Evolutionary conservation across 2,113 vertebrate species (phyloP).

Genomic region (Lanius ludovicianus): DNA sequence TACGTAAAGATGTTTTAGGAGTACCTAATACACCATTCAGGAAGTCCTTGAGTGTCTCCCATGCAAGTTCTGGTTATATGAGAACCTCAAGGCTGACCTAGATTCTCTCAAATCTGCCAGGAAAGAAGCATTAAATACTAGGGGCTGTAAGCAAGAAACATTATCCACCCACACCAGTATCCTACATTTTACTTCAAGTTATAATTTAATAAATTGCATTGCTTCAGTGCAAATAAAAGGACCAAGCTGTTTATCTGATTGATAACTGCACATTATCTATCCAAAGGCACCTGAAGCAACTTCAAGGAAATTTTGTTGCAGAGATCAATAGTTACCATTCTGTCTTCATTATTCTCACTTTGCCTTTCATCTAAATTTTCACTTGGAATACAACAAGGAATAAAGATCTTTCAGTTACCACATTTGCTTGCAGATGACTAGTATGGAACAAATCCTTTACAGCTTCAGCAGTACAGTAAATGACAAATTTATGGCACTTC

Average conservation of each 20-base stretch:
- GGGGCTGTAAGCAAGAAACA: not conserved
- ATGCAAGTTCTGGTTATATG: not conserved
- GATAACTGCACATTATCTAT: not conserved
- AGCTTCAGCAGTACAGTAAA: not conserved
- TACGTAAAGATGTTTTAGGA: not conserved
- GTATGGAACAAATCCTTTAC: not conserved
- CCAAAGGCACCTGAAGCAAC: not conserved
- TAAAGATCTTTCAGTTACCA: not conserved
- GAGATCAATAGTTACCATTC: not conserved
- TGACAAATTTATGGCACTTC: not conserved
- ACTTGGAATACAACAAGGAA: not conserved
- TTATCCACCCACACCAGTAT: not conserved
- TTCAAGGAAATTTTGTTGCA: not conserved
- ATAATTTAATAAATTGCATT: not conserved
- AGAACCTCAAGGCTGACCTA: not conserved
- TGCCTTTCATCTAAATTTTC: not conserved
- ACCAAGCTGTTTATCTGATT: not conserved
- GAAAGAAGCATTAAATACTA: not conserved
- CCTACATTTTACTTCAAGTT: not conserved
- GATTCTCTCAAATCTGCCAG: not conserved
- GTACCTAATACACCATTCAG: not conserved
- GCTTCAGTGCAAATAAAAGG: not conserved
- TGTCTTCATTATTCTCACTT: not conserved
- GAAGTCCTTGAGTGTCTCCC: not conserved
- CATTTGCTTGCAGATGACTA: not conserved